Evolutionary conservation across 2,113 vertebrate species (phyloP).

Genomic region (Dromiciops gliroides): DNA sequence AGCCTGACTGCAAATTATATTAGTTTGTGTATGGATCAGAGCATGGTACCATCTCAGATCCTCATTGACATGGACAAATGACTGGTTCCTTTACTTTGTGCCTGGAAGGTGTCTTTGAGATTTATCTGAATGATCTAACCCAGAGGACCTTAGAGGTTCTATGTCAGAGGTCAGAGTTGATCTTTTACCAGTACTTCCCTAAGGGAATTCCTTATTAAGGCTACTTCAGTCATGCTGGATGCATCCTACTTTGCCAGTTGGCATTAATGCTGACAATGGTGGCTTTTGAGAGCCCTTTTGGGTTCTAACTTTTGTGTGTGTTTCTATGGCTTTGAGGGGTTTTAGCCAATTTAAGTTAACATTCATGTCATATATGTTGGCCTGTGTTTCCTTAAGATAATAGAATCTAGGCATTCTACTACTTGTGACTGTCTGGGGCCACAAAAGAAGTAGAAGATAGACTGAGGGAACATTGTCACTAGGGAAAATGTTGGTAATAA

Average conservation of each 20-base stretch:
- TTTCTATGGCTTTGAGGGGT: neutral
- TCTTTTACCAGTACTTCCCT: neutral
- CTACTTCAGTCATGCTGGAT: neutral
- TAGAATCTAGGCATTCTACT: neutral
- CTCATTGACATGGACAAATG: neutral
- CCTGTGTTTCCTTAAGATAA: neutral
- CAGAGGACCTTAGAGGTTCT: neutral
- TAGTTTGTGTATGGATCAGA: neutral
- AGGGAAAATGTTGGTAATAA: neutral
- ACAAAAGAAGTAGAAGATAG: neutral
- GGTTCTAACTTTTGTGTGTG: neutral
- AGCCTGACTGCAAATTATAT: neutral
- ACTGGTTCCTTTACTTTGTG: slow-evolving; percentile 2
- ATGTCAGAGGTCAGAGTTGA: neutral
- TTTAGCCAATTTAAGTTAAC: neutral
- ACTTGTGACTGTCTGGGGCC: neutral
- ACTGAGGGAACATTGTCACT: neutral
- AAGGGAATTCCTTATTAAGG: neutral
- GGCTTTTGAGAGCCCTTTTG: neutral
- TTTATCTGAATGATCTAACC: neutral
- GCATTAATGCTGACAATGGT: neutral
- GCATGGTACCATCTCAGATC: neutral
- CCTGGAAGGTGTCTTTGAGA: neutral
- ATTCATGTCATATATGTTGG: neutral
- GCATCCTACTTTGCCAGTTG: neutral